Evolutionary conservation across 1,140 invertebrate species (phyloP).

Genomic region (Drosophila nigrodunni): DNA sequence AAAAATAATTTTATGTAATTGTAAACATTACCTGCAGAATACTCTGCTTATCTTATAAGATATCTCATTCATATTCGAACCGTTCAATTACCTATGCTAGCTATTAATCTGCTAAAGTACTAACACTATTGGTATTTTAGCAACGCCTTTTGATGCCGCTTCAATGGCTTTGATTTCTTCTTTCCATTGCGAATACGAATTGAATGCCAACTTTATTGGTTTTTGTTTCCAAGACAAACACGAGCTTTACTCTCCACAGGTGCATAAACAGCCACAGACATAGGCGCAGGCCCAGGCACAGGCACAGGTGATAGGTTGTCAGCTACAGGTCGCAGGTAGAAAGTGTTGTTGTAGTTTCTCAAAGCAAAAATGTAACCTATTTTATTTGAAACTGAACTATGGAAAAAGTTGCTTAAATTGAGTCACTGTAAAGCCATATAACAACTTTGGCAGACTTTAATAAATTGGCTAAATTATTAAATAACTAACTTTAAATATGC

Average conservation of each 20-base stretch:
- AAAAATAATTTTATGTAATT: no score
- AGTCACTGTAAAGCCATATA: neutral
- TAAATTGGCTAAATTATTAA: neutral
- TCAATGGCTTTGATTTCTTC: conserved; percentile 64
- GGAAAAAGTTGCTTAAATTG: neutral
- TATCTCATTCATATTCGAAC: no score
- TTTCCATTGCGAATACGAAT: conserved; percentile 32
- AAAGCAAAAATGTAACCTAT: neutral
- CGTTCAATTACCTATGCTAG: no score
- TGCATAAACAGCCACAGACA: no score
- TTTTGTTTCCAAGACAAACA: conserved; percentile 61
- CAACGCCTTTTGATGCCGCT: conserved; percentile 60
- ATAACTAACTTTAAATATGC: neutral
- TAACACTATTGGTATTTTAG: no score
- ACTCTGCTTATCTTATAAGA: no score
- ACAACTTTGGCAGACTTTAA: neutral
- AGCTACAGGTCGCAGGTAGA: neutral
- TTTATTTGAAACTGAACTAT: neutral
- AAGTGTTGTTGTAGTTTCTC: neutral
- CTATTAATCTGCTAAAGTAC: no score
- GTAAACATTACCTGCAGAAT: no score
- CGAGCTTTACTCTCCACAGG: conserved; percentile 6
- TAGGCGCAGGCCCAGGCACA: no score
- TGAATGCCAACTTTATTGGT: conserved; percentile 63
- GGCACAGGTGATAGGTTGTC: conserved; percentile 4